These are phyloP conservation scores for Cataglyphis altisquamis DNA, from an alignment of 2,888 invertebrate species.

Conservation along the genomic window DNA sequence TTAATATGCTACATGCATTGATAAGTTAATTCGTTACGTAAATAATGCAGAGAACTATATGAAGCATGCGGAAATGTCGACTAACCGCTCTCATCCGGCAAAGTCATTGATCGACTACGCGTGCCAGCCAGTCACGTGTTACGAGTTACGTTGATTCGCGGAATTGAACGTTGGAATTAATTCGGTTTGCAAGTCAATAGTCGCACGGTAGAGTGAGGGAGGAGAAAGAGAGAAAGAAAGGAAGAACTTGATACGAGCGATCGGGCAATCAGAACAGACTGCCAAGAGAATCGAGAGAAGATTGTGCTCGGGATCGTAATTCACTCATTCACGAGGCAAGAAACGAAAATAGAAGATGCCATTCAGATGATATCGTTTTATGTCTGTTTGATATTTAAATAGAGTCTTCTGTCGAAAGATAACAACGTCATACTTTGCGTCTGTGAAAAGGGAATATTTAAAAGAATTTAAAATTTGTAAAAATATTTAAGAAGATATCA, in stretches of 20 bases:
- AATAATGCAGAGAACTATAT: not conserved
- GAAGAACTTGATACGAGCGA: constrained; percentile 49
- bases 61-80: constrained; percentile 38
- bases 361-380: constrained; percentile 60
- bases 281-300: constrained; percentile 41
- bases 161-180: constrained; percentile 77
- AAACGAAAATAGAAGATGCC: constrained; percentile 29
- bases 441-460: not conserved
- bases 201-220: not conserved
- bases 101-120: constrained; percentile 69
- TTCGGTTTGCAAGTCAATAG: constrained; percentile 68
- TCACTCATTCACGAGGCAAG: not conserved
- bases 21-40: constrained; percentile 41
- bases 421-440: not conserved
- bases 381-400: constrained; percentile 68
- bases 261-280: constrained; percentile 51
- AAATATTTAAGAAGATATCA: not conserved
- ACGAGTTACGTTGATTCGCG: constrained; percentile 71
- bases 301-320: constrained; percentile 44
- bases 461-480: constrained; percentile 19
- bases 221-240: not conserved
- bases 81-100: constrained; percentile 58
- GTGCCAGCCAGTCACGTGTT: constrained; percentile 68
- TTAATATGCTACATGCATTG: not conserved
- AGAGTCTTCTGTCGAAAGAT: constrained; percentile 44